Evolutionary conservation across 1,140 invertebrate genomes (phyloP).

Genomic region (Cherax destructor): DNA sequence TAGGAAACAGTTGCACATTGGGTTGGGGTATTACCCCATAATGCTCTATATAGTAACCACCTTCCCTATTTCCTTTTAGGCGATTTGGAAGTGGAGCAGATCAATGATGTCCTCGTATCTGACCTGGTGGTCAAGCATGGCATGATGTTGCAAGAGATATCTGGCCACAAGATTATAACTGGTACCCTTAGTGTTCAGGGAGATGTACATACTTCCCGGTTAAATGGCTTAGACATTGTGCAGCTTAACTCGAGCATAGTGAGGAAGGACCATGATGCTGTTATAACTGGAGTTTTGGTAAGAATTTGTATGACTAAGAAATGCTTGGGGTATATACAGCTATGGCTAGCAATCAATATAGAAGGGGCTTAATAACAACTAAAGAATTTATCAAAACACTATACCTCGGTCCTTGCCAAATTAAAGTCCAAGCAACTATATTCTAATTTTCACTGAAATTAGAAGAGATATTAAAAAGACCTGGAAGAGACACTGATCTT

Average conservation of each 20-base stretch:
- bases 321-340: too few species aligned
- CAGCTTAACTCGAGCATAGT: constrained; percentile 25
- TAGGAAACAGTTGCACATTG: too few species aligned
- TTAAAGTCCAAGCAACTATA: too few species aligned
- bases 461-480: too few species aligned
- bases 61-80: neutral
- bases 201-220: neutral
- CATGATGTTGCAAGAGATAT: constrained; percentile 10
- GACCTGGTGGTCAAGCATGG: constrained; percentile 31
- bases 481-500: too few species aligned
- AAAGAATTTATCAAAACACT: too few species aligned
- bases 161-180: constrained; percentile 7
- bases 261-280: constrained; percentile 6
- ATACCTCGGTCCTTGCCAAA: too few species aligned
- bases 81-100: constrained; percentile 22
- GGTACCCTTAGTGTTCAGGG: constrained; percentile 37
- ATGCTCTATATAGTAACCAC: neutral
- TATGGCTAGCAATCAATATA: too few species aligned
- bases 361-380: too few species aligned
- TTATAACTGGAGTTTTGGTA: constrained; percentile 7
- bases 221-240: constrained; percentile 41
- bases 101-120: constrained; percentile 25
- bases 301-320: neutral
- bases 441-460: too few species aligned
- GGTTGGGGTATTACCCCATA: neutral